These are phyloP conservation scores for Karalla daura DNA, from an alignment of 2,797 vertebrate species.

Conservation along the genomic window DNA sequence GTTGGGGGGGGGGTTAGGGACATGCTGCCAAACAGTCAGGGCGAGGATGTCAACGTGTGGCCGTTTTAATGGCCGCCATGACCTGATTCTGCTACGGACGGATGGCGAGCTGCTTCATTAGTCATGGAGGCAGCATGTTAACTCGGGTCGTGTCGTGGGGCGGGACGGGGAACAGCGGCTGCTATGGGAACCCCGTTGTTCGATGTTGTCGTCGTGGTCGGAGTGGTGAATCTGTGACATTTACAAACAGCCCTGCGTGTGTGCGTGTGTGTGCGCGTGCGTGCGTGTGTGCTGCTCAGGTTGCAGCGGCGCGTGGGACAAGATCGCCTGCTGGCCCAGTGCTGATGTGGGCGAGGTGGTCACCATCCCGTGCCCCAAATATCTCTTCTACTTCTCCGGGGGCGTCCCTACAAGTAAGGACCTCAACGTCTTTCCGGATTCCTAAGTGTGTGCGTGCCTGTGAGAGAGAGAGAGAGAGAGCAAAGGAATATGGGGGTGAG, in stretches of 20 bases:
- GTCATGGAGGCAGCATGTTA: conserved; percentile 50
- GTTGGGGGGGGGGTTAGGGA: no score
- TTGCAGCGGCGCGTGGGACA: conserved; percentile 91
- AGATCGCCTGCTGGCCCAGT: conserved; percentile 92
- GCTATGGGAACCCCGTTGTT: conserved; percentile 60
- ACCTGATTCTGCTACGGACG: conserved; percentile 29
- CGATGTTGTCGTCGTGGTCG: neutral
- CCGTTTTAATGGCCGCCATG: neutral
- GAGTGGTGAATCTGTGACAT: neutral
- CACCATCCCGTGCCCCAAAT: conserved; percentile 87
- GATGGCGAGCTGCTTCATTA: conserved; percentile 55
- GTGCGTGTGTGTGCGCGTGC: no score
- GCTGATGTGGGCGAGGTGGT: conserved; percentile 87
- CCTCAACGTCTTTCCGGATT: neutral
- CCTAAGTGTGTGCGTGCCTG: conserved; percentile 8
- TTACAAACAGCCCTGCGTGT: neutral
- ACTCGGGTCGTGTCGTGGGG: conserved; percentile 45
- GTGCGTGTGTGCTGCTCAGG: conserved; percentile 71
- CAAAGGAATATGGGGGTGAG: neutral
- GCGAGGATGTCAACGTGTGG: conserved; percentile 24
- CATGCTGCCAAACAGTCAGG: conserved; percentile 7
- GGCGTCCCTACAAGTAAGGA: conserved; percentile 82
- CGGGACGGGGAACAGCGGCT: conserved; percentile 30
- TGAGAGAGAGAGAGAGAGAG: neutral
- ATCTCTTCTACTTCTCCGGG: conserved; percentile 85